Conservation (phyloP, 2,797 vertebrate species). For the Tauraco hartlaubi region DNA sequence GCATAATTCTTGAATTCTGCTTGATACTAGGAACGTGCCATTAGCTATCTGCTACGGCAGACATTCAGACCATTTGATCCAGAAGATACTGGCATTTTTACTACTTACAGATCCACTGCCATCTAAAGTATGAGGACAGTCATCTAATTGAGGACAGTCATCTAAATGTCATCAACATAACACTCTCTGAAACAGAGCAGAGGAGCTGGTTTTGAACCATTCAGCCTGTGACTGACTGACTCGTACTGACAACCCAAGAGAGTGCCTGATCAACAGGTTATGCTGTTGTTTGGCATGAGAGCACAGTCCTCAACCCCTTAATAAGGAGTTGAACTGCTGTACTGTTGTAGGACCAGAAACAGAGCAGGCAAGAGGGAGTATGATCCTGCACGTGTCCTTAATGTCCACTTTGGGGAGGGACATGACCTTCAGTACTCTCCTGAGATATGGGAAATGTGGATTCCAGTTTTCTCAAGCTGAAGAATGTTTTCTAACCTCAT, state of each 20-base stretch:
- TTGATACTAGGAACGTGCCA: neutral
- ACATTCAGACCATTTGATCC: neutral
- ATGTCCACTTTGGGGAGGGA: neutral
- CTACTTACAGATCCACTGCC: neutral
- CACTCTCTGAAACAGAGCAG: neutral
- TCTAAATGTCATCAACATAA: neutral
- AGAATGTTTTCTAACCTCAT: neutral
- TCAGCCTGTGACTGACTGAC: neutral
- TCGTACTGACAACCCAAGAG: neutral
- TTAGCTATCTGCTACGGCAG: neutral
- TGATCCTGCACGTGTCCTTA: neutral
- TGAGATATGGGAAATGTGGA: neutral
- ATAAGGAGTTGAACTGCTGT: neutral
- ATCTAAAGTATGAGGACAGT: neutral
- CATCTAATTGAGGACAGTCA: no score
- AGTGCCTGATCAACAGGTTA: neutral
- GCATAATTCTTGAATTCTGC: neutral
- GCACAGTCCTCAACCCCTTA: neutral
- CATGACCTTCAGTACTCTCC: neutral
- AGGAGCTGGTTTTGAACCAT: neutral
- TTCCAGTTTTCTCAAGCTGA: neutral
- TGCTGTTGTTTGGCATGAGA: neutral
- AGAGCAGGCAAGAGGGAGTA: neutral
- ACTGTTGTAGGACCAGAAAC: neutral
- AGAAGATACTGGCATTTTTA: neutral